Conservation (phyloP, 2,797 vertebrate genomes). For the Epinephelus awoara region DNA sequence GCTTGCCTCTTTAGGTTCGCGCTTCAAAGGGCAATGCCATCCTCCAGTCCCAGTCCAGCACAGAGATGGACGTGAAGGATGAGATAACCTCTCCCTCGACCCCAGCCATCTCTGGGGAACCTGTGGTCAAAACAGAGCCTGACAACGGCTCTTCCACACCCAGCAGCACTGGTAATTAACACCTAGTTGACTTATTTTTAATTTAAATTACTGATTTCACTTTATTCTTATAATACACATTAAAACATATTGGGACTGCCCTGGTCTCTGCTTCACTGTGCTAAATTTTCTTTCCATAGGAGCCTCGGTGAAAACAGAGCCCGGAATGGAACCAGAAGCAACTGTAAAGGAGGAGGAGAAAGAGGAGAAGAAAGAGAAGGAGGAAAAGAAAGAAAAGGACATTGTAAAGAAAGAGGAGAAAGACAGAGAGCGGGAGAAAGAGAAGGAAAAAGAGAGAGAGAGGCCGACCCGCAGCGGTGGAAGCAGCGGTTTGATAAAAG, state of each 20-base stretch:
- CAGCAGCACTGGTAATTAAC: constrained; percentile 78
- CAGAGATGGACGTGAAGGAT: constrained; percentile 92
- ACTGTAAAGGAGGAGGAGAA: constrained; percentile 90
- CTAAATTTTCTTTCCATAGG: constrained; percentile 54
- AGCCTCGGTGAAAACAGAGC: constrained; percentile 81
- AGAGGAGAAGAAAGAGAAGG: constrained; percentile 89
- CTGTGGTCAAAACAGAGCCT: constrained; percentile 88
- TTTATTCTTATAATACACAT: neutral
- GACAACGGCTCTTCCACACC: constrained; percentile 88
- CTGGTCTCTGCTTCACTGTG: neutral
- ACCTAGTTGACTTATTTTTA: neutral
- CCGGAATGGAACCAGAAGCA: constrained; percentile 86
- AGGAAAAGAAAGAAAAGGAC: constrained; percentile 85
- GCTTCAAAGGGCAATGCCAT: constrained; percentile 89
- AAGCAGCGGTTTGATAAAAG: constrained; percentile 72
- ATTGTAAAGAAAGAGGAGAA: constrained; percentile 87
- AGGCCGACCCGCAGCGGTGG: constrained; percentile 71
- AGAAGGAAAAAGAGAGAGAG: constrained; percentile 83
- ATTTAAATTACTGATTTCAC: neutral
- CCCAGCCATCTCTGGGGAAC: constrained; percentile 74
- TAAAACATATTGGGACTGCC: neutral
- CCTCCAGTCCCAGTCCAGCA: constrained; percentile 94
- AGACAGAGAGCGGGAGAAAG: constrained; percentile 85
- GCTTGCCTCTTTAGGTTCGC: constrained; percentile 83
- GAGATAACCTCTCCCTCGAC: constrained; percentile 84